Percentiles rank a stretch among this genome's conserved stretches.
phyloP scores from a whole-genome alignment of 2,113 vertebrate species.

The Panurus biarmicus region DNA sequence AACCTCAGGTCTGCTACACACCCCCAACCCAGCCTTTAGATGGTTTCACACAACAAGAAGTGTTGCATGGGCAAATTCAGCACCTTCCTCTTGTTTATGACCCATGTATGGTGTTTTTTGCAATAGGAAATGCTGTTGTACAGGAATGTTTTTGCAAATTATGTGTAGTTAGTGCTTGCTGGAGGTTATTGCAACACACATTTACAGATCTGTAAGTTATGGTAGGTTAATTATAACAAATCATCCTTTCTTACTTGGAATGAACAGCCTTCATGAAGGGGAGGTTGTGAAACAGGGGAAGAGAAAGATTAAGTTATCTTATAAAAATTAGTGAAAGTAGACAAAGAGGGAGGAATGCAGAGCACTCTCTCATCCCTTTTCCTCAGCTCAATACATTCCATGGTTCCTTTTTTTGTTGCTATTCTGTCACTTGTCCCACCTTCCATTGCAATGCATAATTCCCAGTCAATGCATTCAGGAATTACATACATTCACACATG shows the following conservation, averaged over 20 bases:
- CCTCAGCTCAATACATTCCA: not conserved
- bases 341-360: not conserved
- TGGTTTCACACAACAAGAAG: not conserved
- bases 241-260: rapidly evolving
- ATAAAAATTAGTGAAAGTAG: no score
- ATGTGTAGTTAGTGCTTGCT: not conserved
- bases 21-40: not conserved
- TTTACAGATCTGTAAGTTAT: not conserved
- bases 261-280: not conserved
- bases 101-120: not conserved
- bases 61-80: not conserved
- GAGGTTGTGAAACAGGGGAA: not conserved
- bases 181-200: not conserved
- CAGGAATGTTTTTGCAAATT: not conserved
- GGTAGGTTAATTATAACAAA: not conserved
- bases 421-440: not conserved
- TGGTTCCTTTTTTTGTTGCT: not conserved
- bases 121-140: not conserved
- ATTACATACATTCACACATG: not conserved
- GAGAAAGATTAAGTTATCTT: not conserved
- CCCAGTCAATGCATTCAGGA: not conserved
- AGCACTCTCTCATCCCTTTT: not conserved
- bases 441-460: not conserved
- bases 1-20: not conserved
- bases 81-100: not conserved